Evolutionary conservation across 2,888 invertebrate genomes (phyloP), one percentile per base, ranked within the genome.

Genomic region (Tachina lurida): DNA sequence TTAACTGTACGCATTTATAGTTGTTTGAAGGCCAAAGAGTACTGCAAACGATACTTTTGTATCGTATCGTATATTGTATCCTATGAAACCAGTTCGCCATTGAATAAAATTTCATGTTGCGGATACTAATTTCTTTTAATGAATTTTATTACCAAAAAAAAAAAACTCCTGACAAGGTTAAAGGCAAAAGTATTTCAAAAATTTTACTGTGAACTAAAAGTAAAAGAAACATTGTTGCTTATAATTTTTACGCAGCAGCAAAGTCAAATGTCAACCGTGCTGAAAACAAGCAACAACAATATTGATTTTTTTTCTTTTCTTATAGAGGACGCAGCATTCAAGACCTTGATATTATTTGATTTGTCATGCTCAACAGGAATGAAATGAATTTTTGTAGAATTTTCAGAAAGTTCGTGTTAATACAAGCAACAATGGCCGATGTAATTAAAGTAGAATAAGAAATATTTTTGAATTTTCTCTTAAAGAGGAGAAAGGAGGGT

Each of bases 101-200:
- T 39, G 31, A 39, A 54, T 17, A n/a, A 31, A 68, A 68, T 52
- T 41, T 5, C 5, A 52, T 47, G 5, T 12, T 13, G 52, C 10
- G 10, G 39, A 68, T 67, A 47, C 68, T 68, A 60, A 45, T 45
- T 52, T 60, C 8, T 68, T 58, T 68, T 77, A 58, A 77, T 47
- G 41, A 49, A 31, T 76, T 68, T 67, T 22, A 54, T 39, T 39
- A 47, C 31, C 31, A 31, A 31, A 31, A 60, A 10, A 54, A 65
- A 65, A 31, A 8, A 54, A 8, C n/a, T 10, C 41, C n/a, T n/a
- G 43, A 60, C 52, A 70, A 13, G n/a, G 22, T 68, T n/a, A 43
- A 67, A 31, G 22, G 39, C 31, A 31, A 45, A 13, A 65, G 8
- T 47, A 9, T 17, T 47, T 12, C 9, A 62, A 74, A 5, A 39